These are phyloP conservation scores for Trichogramma evanescens DNA, from an alignment of 2,888 invertebrate species.

Conservation along the genomic window DNA sequence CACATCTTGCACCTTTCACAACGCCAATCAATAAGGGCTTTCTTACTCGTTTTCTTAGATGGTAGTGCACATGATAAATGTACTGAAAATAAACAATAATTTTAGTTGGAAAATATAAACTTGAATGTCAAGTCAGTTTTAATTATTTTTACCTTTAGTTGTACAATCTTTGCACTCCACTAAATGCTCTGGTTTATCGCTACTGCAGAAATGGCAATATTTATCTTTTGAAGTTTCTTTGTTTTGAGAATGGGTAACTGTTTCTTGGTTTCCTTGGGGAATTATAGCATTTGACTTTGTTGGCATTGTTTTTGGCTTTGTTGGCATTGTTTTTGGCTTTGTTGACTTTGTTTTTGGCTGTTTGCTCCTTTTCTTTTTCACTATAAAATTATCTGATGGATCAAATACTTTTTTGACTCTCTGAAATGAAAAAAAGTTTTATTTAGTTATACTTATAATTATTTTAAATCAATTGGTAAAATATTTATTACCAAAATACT, in stretches of 20 bases:
- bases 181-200: slow-evolving; percentile 52
- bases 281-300: too few relatives aligned
- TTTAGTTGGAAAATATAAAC: slow-evolving; percentile 7
- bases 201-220: slow-evolving; percentile 42
- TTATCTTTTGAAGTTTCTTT: slow-evolving; percentile 38
- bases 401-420: slow-evolving; percentile 81
- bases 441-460: neutral
- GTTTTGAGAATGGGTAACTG: slow-evolving; percentile 24
- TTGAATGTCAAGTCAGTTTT: slow-evolving; percentile 6
- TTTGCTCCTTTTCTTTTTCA: slow-evolving; percentile 63
- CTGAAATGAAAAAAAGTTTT: slow-evolving; percentile 34
- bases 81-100: slow-evolving; percentile 46
- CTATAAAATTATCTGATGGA: slow-evolving; percentile 75
- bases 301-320: too few relatives aligned
- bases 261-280: slow-evolving; percentile 32
- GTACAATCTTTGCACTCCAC: slow-evolving; percentile 67
- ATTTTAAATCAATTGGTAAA: neutral
- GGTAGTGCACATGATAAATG: slow-evolving; percentile 64
- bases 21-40: slow-evolving; percentile 71
- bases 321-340: too few relatives aligned
- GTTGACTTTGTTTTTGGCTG: slow-evolving; percentile 43
- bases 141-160: slow-evolving; percentile 54
- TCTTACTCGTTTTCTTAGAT: slow-evolving; percentile 57
- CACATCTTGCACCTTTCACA: slow-evolving; percentile 88
- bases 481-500: neutral